Base-by-base conservation (phyloP, 2,113 vertebrate genomes). In the Zapus hudsonius region DNA sequence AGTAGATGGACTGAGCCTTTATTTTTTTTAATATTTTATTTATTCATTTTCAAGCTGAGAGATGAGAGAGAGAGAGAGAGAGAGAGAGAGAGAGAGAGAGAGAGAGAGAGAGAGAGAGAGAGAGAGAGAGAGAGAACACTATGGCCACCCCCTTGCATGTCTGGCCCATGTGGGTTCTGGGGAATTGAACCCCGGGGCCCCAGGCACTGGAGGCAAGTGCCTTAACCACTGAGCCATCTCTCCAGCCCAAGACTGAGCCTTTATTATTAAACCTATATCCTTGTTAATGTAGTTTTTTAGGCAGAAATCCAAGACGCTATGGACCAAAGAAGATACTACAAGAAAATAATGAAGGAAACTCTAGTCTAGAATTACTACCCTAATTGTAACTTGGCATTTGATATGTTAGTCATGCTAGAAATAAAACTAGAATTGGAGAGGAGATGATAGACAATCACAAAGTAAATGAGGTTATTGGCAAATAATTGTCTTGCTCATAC, bases 341-440 rank as follows among this genome's bases (percentile, higher is more conserved):
- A 33, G 57, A 63, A 23, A 76, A 93, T n/a, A 84, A 33, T 5
- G 29, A 66, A 3, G 70, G 80, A 44, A 55, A 17, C 6, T 63
- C 61, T 57, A 67, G 15, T 63, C 7, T 38, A 76, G 36, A 36
- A 42, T 52, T 3, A 15, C 7, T 67, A 75, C 66, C 16, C 64
- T 38, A 20, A 87, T 9, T 83, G 29, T 81, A 33, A 8, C 31
- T 47, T 63, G 63, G 6, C 9, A 78, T 47, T 16, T 74, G 13
- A 36, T 55, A 89, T 64, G 19, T 31, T 20, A 17, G 29, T n/a
- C 29, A 22, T 36, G 17, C 52, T 25, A 63, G 83, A 61, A 66
- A 36, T 80, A 57, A 86, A 69, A 70, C 52, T 92, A n/a, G 89
- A 91, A 38, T 12, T 5, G 72, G 69, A 91, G 8, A 63, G 74